These are phyloP conservation scores for Laticauda colubrina DNA, from an alignment of 2,113 vertebrate species.

Conservation along the genomic window DNA sequence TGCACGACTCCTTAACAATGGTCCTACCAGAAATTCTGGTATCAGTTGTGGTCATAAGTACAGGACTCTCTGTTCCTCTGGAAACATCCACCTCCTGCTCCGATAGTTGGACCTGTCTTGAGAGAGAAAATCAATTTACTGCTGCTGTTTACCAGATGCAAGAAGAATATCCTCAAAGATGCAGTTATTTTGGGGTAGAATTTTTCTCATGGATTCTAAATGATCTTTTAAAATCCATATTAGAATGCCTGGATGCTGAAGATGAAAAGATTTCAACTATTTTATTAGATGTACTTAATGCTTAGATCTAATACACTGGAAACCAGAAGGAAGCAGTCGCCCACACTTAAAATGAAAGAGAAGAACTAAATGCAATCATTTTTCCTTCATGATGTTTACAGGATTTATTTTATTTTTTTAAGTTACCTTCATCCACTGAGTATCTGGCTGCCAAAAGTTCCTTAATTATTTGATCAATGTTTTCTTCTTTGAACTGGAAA, in stretches of 20 bases:
- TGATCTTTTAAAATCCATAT: not conserved
- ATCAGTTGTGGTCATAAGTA: not conserved
- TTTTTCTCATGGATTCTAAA: not conserved
- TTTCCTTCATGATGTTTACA: not conserved
- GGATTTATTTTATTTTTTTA: not conserved
- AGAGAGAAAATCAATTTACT: not conserved
- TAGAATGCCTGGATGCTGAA: not conserved
- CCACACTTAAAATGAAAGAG: not conserved
- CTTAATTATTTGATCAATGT: not conserved
- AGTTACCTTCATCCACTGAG: not conserved
- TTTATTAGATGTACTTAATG: not conserved
- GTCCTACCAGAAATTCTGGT: not conserved
- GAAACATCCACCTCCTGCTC: not conserved
- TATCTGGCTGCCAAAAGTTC: not conserved
- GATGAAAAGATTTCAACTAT: not conserved
- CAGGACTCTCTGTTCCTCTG: not conserved
- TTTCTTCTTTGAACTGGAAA: not conserved
- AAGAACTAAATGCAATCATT: not conserved
- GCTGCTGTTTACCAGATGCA: not conserved
- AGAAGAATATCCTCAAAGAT: not conserved
- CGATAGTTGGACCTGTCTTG: not conserved
- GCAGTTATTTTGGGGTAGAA: not conserved
- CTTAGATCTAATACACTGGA: not conserved
- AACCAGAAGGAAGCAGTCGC: not conserved
- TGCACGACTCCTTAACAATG: not conserved